These are phyloP conservation scores for Hippocampus barbouri DNA, from an alignment of 2,113 vertebrate genomes.

Conservation along the genomic window DNA sequence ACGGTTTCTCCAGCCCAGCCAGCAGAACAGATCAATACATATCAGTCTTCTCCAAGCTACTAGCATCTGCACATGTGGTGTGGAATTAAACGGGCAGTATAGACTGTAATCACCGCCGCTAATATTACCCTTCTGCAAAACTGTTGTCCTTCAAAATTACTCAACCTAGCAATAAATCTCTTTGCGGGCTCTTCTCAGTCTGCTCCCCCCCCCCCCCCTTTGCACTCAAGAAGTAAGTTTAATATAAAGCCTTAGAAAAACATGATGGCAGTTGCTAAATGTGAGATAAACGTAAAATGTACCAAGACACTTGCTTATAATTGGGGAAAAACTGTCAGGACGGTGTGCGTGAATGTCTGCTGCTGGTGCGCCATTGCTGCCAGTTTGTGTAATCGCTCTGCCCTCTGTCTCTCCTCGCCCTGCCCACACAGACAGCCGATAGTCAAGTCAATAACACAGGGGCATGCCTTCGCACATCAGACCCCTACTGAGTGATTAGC, in stretches of 20 bases:
- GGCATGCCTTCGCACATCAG: conserved; percentile 66
- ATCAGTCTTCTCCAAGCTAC: conserved; percentile 57
- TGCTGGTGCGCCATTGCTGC: conserved; percentile 14
- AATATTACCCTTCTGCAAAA: conserved; percentile 15
- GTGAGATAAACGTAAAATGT: conserved; percentile 41
- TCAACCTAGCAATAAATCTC: conserved; percentile 4
- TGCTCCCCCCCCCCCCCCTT: conserved; percentile 1
- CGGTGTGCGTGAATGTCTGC: conserved; percentile 7
- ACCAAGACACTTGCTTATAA: conserved; percentile 29
- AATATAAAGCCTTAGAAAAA: conserved; percentile 23
- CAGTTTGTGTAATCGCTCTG: conserved; percentile 38
- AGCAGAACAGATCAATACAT: conserved; percentile 49
- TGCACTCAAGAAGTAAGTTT: conserved; percentile 17
- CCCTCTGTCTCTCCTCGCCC: conserved; percentile 59
- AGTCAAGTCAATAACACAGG: conserved; percentile 64
- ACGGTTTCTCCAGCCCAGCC: conserved; percentile 39
- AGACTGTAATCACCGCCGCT: conserved; percentile 17
- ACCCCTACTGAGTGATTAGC: conserved; percentile 70
- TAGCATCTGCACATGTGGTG: conserved; percentile 41
- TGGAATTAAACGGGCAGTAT: conserved; percentile 21
- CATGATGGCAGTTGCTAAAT: conserved; percentile 15
- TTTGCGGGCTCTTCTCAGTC: conserved; percentile 7
- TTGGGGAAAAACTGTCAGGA: conserved; percentile 26
- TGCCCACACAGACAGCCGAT: conserved; percentile 59
- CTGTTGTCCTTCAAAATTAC: not conserved